Conservation (phyloP, 2,888 invertebrate species). For the Pteria penguin region DNA sequence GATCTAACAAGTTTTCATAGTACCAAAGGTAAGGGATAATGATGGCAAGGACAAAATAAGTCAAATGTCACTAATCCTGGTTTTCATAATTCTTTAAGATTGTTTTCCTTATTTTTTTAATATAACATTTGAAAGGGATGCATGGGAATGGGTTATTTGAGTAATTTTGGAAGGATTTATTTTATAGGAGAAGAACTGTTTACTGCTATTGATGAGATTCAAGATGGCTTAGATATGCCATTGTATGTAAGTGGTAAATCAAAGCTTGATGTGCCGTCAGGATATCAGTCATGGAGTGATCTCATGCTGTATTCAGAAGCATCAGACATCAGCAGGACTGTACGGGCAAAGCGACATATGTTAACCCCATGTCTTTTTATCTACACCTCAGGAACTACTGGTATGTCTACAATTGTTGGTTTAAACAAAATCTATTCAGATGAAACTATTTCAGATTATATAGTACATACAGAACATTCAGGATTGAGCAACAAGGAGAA, state of each 20-base stretch:
- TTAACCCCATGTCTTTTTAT: conserved; percentile 88
- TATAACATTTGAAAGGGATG: not conserved
- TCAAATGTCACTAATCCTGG: no score
- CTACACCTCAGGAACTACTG: conserved; percentile 88
- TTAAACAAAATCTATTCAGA: no score
- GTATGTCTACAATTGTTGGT: no score
- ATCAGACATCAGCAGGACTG: conserved; percentile 47
- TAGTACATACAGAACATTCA: no score
- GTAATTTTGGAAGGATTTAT: not conserved
- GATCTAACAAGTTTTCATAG: no score
- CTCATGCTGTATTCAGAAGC: conserved; percentile 55
- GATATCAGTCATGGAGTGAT: conserved; percentile 62
- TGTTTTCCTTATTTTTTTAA: not conserved
- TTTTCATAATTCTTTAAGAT: no score
- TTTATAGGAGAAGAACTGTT: conserved; percentile 63
- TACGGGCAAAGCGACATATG: conserved; percentile 47
- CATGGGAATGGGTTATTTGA: not conserved
- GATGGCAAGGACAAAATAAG: no score
- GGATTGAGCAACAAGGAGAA: no score
- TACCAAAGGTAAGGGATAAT: no score
- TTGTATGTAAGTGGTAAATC: conserved; percentile 59
- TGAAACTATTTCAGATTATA: no score
- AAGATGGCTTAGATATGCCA: conserved; percentile 54
- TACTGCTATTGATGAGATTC: conserved; percentile 62
- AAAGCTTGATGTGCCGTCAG: conserved; percentile 36